Base-by-base conservation (phyloP, 2,113 vertebrate species). In the Garra rufa region DNA sequence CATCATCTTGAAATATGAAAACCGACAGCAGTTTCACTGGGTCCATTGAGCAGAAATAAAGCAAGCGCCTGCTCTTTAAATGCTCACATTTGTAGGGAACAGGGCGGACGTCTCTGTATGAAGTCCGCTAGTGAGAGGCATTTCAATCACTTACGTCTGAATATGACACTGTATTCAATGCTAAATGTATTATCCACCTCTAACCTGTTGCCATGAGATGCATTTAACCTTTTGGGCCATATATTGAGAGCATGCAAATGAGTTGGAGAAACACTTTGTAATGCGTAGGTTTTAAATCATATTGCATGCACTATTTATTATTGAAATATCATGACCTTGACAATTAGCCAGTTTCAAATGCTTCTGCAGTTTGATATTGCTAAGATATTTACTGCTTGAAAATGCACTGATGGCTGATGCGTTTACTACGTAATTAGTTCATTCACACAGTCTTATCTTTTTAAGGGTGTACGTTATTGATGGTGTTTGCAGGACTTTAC, bases 1-100 rank as follows among this genome's bases (percentile, higher is more conserved):
- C 55, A 61, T 41, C 43, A 44, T 28, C 38, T 43, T 78, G 9
- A 78, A 61, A 78, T 61, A 78, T 61, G n/a, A 78, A 78, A 78
- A 55, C 55, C 19, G 76, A 77, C 34, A 59, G 52, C n/a, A 43
- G 70, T 73, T 26, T 73, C 21, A 30, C 9, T 76, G 75, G 28
- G 10, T 76, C 6, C 48, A 6, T 9, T 24, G 15, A 55, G 48
- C 38, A 7, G 38, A 61, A 26, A 41, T 17, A 17, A 77, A 61
- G 46, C 14, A 50, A 50, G 34, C 34, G 3, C 2, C 3, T 9
- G 9, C 26, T 78, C 34, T 61, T 78, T 61, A 78, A 59, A 57
- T 76, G 0, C 28, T n/a, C 38, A 43, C 4, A 21, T 75, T 75
- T 28, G 8, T 48, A 17, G 24, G 1, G 15, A 28, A 75, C 71